Base-by-base conservation (phyloP, 2,113 vertebrate species). In the Crotophaga sulcirostris region DNA sequence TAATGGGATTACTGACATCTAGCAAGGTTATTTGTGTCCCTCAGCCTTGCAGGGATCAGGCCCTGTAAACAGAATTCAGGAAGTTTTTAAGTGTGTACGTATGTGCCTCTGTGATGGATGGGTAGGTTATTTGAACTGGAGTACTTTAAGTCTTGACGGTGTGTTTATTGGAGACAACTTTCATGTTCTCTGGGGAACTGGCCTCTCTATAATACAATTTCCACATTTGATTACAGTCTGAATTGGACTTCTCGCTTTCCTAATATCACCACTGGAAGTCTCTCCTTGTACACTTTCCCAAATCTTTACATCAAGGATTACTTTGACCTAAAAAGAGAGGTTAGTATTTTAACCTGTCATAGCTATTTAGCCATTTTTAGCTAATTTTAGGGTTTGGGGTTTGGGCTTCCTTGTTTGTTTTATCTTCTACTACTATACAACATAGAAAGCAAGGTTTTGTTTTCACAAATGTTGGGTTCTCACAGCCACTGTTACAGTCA, bases 1-100 rank as follows among this genome's bases (percentile, higher is more conserved):
- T 93, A 94, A 92, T 84, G 58, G 34, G 92, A 92, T 89, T 93
- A 84, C 68, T 79, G 88, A 86, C 82, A 73, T 9, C 66, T 14
- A 68, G 80, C 33, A 26, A 29, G 69, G 69, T 24, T 86, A 68
- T 67, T 93, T 75, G 69, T 78, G 74, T 33, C 68, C 56, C 56
- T 75, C 86, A 63, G 78, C 49, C 60, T 90, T 75, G 60, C 73
- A 49, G 80, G 72, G 88, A 95, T 75, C 80, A 64, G 73, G 77
- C 80, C 66, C 80, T 38, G 66, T 45, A 89, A 89, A 55, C 16
- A 73, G 93, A 79, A 82, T 88, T 84, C 59, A 56, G 75, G 80
- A 31, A 60, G 38, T 55, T 91, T 91, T 54, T 42, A 47, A 68
- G 44, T 13, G 31, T 14, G 14, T 34, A 55, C 0, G 0, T 40